These are phyloP conservation scores for Agonopterix alstromeriana DNA, from an alignment of 2,888 invertebrate species.

Conservation along the genomic window DNA sequence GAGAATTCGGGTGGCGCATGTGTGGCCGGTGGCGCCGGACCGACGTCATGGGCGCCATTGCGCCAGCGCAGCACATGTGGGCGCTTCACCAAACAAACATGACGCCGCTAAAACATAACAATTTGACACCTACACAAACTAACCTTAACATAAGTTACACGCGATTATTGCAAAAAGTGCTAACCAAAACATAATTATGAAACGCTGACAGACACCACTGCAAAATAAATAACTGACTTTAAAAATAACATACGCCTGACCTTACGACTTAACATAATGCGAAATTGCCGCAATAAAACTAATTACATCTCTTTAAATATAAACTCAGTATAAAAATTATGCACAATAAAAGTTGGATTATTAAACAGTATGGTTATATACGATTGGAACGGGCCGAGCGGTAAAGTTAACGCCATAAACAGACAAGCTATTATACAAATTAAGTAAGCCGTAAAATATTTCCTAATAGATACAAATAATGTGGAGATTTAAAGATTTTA, in stretches of 20 bases:
- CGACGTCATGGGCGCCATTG: slow-evolving; percentile 37
- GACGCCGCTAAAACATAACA: slow-evolving; percentile 15
- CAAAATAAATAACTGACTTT: not conserved
- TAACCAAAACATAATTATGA: not conserved
- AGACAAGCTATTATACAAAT: not conserved
- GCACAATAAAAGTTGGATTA: too few relatives aligned
- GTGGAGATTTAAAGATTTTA: too few relatives aligned
- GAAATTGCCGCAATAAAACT: not conserved
- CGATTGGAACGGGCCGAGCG: slow-evolving; percentile 2
- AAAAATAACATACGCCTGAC: not conserved
- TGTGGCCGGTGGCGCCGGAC: slow-evolving; percentile 26
- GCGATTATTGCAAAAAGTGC: slow-evolving; percentile 20
- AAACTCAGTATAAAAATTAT: slow-evolving; percentile 1
- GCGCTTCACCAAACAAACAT: slow-evolving; percentile 22
- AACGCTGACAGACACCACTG: not conserved
- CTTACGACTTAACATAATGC: not conserved
- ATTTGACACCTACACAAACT: not conserved
- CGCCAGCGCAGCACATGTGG: slow-evolving; percentile 48
- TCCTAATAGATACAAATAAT: too few relatives aligned
- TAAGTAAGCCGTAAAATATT: too few relatives aligned
- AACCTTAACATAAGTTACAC: not conserved
- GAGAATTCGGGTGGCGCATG: slow-evolving; percentile 12
- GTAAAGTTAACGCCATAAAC: slow-evolving; percentile 1
- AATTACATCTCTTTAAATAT: not conserved
- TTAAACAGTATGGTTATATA: not conserved